Conservation (phyloP, 2,888 invertebrate species). For the Periphyllus acericola region DNA sequence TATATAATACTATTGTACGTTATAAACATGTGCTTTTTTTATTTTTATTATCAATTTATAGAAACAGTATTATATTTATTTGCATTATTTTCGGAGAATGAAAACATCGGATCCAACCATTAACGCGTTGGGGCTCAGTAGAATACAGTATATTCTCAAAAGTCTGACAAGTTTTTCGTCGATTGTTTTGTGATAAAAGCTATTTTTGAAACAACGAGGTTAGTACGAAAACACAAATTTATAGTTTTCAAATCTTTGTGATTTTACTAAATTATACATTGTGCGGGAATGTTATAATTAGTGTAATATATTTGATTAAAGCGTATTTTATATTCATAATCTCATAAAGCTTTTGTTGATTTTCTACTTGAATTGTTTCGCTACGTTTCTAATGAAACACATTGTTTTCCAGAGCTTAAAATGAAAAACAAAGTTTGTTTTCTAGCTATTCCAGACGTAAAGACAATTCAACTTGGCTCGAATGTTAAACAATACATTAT, state of each 20-base stretch:
- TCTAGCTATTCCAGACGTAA: neutral
- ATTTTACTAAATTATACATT: neutral
- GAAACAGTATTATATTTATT: too few relatives aligned
- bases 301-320: constrained; percentile 1
- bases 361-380: neutral
- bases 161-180: too few relatives aligned
- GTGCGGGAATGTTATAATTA: neutral
- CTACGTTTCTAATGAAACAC: neutral
- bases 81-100: too few relatives aligned
- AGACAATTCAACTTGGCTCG: neutral
- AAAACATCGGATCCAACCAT: too few relatives aligned
- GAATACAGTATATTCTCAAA: too few relatives aligned
- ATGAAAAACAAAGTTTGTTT: neutral
- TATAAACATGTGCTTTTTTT: too few relatives aligned
- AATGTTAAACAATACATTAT: neutral
- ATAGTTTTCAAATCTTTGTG: neutral
- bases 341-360: neutral
- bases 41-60: too few relatives aligned
- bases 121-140: too few relatives aligned
- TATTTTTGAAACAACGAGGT: too few relatives aligned
- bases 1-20: too few relatives aligned
- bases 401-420: neutral
- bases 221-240: neutral
- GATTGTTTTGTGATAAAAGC: too few relatives aligned
- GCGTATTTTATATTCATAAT: neutral